Evolutionary conservation across 2,797 vertebrate species (phyloP).

Genomic region (Lophius americanus): DNA sequence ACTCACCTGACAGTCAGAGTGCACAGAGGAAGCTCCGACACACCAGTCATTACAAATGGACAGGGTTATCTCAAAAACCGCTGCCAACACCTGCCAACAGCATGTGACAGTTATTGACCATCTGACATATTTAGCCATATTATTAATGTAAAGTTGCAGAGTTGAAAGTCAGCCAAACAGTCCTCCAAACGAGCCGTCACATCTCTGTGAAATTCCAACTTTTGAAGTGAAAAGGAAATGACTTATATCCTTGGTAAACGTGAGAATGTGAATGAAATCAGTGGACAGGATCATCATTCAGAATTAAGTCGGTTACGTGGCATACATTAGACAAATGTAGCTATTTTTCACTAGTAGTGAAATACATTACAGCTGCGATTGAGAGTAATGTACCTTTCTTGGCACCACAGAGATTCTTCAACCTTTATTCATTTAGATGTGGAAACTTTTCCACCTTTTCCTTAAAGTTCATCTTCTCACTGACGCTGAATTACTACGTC

Average conservation of each 20-base stretch:
- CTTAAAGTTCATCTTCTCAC: conserved; percentile 84
- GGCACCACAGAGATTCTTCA: conserved; percentile 76
- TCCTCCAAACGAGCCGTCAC: conserved; percentile 16
- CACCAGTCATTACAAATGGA: conserved; percentile 60
- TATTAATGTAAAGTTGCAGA: conserved; percentile 25
- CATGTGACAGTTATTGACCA: conserved; percentile 51
- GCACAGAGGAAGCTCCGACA: conserved; percentile 51
- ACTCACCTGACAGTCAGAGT: conserved; percentile 70
- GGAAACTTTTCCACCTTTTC: conserved; percentile 77
- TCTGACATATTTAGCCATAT: conserved; percentile 43
- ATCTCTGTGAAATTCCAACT: conserved; percentile 26
- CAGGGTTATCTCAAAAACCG: conserved; percentile 58
- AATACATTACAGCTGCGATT: conserved; percentile 75
- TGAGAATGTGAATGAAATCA: conserved; percentile 71
- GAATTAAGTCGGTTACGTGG: conserved; percentile 75
- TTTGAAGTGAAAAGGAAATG: conserved; percentile 54
- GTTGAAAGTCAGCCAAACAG: conserved; percentile 7
- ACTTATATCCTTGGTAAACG: conserved; percentile 72
- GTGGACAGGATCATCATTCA: conserved; percentile 68
- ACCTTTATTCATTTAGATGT: conserved; percentile 78
- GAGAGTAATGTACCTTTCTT: conserved; percentile 80
- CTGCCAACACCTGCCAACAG: conserved; percentile 54
- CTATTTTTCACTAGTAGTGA: conserved; percentile 76
- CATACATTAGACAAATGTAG: conserved; percentile 78
- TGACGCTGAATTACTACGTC: conserved; percentile 86